Conservation (phyloP, 2,797 vertebrate genomes). For the Phoxinus dragarum region DNA sequence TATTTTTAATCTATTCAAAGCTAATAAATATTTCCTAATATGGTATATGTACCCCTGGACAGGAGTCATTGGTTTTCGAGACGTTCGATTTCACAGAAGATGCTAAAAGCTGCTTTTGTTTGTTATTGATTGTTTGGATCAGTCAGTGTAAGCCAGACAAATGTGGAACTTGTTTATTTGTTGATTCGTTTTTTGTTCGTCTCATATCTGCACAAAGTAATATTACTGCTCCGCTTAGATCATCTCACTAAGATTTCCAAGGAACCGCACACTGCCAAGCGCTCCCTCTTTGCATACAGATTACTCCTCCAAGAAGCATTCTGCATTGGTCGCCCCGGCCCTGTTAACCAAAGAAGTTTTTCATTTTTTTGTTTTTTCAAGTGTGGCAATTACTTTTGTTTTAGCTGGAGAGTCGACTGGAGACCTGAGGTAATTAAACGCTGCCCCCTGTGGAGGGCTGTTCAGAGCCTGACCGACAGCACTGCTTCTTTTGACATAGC, state of each 20-base stretch:
- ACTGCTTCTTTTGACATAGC: conserved; percentile 54
- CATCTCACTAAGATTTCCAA: conserved; percentile 18
- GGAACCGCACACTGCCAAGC: neutral
- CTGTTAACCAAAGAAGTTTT: conserved; percentile 11
- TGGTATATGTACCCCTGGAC: neutral
- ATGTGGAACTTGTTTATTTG: conserved; percentile 17
- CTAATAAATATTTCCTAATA: neutral
- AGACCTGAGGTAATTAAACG: conserved; percentile 55
- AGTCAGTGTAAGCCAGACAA: conserved; percentile 6
- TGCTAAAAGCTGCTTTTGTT: neutral
- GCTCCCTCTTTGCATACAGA: conserved; percentile 24
- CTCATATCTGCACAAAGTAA: conserved; percentile 12
- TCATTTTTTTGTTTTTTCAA: conserved; percentile 11
- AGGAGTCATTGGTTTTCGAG: neutral
- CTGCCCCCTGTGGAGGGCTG: conserved; percentile 43
- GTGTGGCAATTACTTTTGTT: conserved; percentile 38
- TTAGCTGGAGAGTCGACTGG: conserved; percentile 32
- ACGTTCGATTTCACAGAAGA: neutral
- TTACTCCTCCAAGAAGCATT: conserved; percentile 5
- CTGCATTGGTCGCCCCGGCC: neutral
- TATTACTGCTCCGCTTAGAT: conserved; percentile 30
- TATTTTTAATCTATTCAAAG: neutral
- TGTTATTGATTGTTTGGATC: conserved; percentile 19
- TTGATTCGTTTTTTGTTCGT: neutral
- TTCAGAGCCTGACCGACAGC: conserved; percentile 62